These are phyloP conservation scores for Colostygia pectinataria DNA, from an alignment of 2,888 invertebrate species.

Conservation along the genomic window DNA sequence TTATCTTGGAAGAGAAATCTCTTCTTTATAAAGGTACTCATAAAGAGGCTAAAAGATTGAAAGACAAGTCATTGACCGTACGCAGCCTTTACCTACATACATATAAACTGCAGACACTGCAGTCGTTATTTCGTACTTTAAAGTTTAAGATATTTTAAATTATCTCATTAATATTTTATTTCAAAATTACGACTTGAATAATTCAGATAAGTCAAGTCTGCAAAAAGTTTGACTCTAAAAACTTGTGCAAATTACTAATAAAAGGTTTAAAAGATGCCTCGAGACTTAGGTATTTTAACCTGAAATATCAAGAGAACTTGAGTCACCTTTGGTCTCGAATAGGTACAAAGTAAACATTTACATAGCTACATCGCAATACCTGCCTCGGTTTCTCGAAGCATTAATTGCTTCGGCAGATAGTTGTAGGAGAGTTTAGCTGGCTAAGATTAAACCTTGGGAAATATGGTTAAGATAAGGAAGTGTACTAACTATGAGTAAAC, in stretches of 20 bases:
- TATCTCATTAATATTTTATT: conserved; percentile 16
- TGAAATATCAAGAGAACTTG: conserved; percentile 29
- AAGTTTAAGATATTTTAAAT: conserved; percentile 5
- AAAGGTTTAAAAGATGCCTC: conserved; percentile 19
- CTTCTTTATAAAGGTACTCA: too few species aligned
- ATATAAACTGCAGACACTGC: too few species aligned
- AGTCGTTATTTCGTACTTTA: neutral
- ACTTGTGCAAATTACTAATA: conserved; percentile 19
- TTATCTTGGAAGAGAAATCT: too few species aligned
- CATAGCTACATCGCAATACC: conserved; percentile 27
- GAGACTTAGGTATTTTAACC: conserved; percentile 16
- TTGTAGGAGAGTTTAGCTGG: conserved; percentile 25
- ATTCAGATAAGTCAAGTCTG: conserved; percentile 13
- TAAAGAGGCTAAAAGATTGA: too few species aligned
- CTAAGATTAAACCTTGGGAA: conserved; percentile 25
- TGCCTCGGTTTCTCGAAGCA: conserved; percentile 24
- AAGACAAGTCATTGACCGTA: too few species aligned
- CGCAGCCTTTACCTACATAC: too few species aligned
- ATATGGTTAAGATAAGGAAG: conserved; percentile 30
- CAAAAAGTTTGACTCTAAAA: conserved; percentile 21
- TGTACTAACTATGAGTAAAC: conserved; percentile 5
- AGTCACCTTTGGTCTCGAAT: conserved; percentile 29
- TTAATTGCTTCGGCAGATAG: conserved; percentile 33
- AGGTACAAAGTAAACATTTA: conserved; percentile 33
- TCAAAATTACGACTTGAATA: conserved; percentile 19